Evolutionary conservation across 2,888 invertebrate species (phyloP).

Genomic region (Theretra japonica): DNA sequence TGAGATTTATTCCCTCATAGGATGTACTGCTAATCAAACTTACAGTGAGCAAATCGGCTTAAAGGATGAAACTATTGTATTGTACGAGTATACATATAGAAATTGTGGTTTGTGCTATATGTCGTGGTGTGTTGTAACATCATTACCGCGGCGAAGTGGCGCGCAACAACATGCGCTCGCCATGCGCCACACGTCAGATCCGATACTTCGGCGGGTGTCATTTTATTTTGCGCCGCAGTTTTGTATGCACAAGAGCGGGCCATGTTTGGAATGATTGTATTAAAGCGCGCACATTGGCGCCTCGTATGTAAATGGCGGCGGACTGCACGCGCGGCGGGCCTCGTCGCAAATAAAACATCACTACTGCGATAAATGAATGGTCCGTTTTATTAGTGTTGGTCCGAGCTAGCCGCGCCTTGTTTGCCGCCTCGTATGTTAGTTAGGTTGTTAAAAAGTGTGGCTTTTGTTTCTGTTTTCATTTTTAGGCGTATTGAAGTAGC

Average conservation of each 20-base stretch:
- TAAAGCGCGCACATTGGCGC: conserved; percentile 48
- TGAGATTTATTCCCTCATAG: background rate
- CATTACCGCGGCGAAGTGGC: background rate
- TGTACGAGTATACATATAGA: too few species aligned
- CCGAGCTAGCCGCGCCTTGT: conserved; percentile 21
- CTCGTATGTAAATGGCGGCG: conserved; percentile 62
- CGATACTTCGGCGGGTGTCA: background rate
- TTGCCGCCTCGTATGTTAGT: conserved; percentile 49
- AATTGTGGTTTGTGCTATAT: background rate
- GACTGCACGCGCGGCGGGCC: conserved; percentile 34
- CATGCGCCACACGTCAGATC: background rate
- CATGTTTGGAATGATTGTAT: conserved; percentile 62
- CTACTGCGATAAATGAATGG: conserved; percentile 1
- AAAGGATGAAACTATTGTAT: too few species aligned
- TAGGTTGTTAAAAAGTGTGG: too few species aligned
- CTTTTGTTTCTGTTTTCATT: too few species aligned
- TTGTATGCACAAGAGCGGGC: conserved; percentile 60
- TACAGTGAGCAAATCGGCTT: too few species aligned
- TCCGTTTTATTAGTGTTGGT: conserved; percentile 26
- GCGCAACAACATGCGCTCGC: background rate
- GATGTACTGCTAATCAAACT: too few species aligned
- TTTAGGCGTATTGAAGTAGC: too few species aligned
- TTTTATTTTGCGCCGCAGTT: conserved; percentile 23
- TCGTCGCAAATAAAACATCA: conserved; percentile 37
- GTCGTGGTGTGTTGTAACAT: background rate